Base-by-base conservation (phyloP, 2,888 invertebrate species). In the Miltochrista miniata region DNA sequence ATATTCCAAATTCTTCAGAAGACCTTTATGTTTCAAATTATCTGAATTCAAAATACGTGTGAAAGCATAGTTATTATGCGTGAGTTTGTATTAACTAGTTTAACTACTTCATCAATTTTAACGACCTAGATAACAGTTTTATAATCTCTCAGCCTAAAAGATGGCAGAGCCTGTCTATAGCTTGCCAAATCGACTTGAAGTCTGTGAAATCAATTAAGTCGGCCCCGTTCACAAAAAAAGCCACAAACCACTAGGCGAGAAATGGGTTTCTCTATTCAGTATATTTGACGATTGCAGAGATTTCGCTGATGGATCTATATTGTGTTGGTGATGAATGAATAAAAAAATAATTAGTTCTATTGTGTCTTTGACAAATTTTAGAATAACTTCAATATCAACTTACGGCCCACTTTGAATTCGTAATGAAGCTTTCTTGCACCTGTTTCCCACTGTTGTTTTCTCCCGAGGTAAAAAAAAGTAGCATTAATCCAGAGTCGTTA, bases 161-260 rank as follows among this genome's bases (percentile, higher is more conserved):
- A 48, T 30, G 11, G n/a, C 29, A 30, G 39, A 37, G 46, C 41
- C 45, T 43, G 42, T 53, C 14, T 35, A 38, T 45, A 40, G 18
- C 51, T 58, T 54, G 48, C 55, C 37, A 65, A 65, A 65, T 63
- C 47, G 40, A 4, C 9, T 31, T 49, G 40, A 58, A 47, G 45
- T 61, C 51, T 55, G 54, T 51, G 36, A 55, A 65, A 65, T 63
- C 58, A 61, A 63, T 63, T 54, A 65, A 38, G 1, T 13, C 39
- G 35, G 24, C 24, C 31, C 14, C 29, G 40, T 42, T 39, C 35
- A 39, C 36, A 48, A 43, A 51, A 57, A 52, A 52, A 14, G 9
- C 64, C 45, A 49, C 40, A 37, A 39, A 47, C 34, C 33, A 42
- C 37, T 51, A 39, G 29, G 36, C 39, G 24, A 35, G 40, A 40